Percentiles rank a stretch among this genome's conserved stretches.
Evolutionary conservation across 37 sponge, comb jelly and placozoan species (phyloP).

Genomic region (Ephydatia muelleri): DNA sequence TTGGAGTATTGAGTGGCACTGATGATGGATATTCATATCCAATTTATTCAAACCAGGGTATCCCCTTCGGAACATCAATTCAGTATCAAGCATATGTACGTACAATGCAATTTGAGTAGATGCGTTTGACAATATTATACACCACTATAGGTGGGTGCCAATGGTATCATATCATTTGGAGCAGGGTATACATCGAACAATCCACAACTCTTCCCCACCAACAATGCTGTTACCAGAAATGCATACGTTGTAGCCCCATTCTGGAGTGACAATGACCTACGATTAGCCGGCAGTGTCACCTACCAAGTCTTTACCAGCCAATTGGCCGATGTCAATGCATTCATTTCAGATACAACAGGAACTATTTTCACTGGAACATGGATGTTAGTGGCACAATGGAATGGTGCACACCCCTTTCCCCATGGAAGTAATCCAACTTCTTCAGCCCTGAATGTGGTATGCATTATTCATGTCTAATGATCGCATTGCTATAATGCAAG

Average conservation of each 20-base stretch:
- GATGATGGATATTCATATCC: constrained; percentile 32
- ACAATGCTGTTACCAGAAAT: neutral
- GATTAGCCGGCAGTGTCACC: constrained; percentile 29
- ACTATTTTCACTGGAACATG: constrained; percentile 41
- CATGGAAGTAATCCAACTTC: constrained; percentile 12
- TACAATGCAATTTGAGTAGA: neutral
- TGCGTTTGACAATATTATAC: neutral
- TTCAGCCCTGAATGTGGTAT: neutral
- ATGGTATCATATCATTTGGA: constrained; percentile 58
- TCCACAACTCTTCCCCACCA: constrained; percentile 30
- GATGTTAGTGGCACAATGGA: constrained; percentile 66
- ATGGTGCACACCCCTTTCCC: constrained; percentile 44
- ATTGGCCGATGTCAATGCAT: constrained; percentile 10
- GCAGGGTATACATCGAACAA: neutral
- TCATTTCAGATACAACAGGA: neutral
- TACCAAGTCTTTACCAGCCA: constrained; percentile 36
- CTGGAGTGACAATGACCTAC: constrained; percentile 68
- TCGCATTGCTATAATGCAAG: too few relatives aligned
- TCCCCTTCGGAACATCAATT: constrained; percentile 22
- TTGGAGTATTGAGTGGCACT: neutral
- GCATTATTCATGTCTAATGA: neutral
- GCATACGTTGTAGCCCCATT: constrained; percentile 65
- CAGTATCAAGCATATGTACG: constrained; percentile 36
- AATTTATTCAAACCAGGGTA: constrained; percentile 9
- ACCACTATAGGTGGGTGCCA: constrained; percentile 41